Percentiles rank a stretch among this genome's conserved stretches.
phyloP scores from a whole-genome alignment of 1,140 invertebrate species.

The Akabosia matsudoensis region DNA sequence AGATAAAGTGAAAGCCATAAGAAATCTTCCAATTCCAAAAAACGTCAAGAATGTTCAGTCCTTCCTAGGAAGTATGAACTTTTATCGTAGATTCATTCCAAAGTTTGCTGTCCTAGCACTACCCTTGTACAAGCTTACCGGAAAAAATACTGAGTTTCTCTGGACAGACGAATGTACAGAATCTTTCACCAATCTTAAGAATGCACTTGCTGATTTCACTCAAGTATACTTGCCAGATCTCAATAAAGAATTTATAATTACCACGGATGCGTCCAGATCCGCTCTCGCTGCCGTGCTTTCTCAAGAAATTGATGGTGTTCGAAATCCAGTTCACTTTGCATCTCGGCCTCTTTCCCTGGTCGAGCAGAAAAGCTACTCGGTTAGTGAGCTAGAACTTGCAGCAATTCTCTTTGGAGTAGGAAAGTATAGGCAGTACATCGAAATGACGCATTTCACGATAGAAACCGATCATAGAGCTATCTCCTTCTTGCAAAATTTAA shows the following conservation, averaged over 20 bases:
- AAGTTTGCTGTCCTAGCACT: conserved; percentile 49
- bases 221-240: conserved; percentile 46
- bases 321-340: conserved; percentile 53
- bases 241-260: conserved; percentile 47
- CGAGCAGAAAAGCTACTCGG: conserved; percentile 53
- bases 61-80: conserved; percentile 55
- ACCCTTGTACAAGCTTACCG: conserved; percentile 50
- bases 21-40: conserved; percentile 48
- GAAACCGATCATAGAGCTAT: conserved; percentile 56
- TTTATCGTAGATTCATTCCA: conserved; percentile 54
- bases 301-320: conserved; percentile 42
- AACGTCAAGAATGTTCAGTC: conserved; percentile 50
- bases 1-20: conserved; percentile 51
- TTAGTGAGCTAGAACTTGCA: conserved; percentile 56
- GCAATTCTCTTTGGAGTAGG: conserved; percentile 55
- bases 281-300: conserved; percentile 49
- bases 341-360: conserved; percentile 49
- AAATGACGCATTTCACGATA: conserved; percentile 55
- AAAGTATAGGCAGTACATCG: conserved; percentile 55
- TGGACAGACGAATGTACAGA: conserved; percentile 37
- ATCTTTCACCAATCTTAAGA: conserved; percentile 44
- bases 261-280: conserved; percentile 46
- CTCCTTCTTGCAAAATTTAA: conserved; percentile 52
- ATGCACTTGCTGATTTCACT: conserved; percentile 32
- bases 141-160: conserved; percentile 30